Conservation (phyloP, 2,888 invertebrate genomes). For the Sesia bembeciformis region DNA sequence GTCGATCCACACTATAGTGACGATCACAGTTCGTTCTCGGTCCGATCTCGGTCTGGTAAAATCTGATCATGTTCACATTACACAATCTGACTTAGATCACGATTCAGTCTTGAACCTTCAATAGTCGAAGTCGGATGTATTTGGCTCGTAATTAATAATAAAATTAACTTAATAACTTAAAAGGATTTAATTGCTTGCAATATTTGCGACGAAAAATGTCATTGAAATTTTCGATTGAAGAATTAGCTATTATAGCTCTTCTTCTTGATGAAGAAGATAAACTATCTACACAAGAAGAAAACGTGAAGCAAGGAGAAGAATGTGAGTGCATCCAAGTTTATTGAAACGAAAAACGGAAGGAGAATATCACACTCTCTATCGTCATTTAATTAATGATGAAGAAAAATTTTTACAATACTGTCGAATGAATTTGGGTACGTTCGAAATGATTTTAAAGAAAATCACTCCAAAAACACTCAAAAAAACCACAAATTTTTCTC, state of each 20-base stretch:
- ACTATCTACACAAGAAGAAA: not conserved
- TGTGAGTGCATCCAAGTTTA: not conserved
- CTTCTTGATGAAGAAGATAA: not conserved
- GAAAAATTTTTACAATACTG: not conserved
- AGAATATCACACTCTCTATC: not conserved
- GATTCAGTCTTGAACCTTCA: not conserved
- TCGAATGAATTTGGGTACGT: too few species aligned
- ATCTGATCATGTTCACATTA: too few species aligned
- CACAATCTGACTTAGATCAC: too few species aligned
- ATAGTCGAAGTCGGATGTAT: not conserved
- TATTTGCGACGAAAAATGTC: not conserved
- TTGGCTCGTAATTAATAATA: not conserved
- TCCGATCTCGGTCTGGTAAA: too few species aligned
- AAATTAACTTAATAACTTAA: not conserved
- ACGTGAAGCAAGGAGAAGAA: not conserved
- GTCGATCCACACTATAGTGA: too few species aligned
- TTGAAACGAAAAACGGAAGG: not conserved
- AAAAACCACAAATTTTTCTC: too few species aligned
- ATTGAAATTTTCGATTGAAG: not conserved
- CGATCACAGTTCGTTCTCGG: too few species aligned
- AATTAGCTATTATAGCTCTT: not conserved
- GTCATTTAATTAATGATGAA: not conserved
- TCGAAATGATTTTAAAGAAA: too few species aligned
- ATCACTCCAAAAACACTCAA: too few species aligned
- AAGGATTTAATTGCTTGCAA: not conserved